Percentiles rank a stretch among this genome's conserved stretches.
phyloP scores from a whole-genome alignment of 92 coral and sea anemone genomes.

The Heteractis magnifica region DNA sequence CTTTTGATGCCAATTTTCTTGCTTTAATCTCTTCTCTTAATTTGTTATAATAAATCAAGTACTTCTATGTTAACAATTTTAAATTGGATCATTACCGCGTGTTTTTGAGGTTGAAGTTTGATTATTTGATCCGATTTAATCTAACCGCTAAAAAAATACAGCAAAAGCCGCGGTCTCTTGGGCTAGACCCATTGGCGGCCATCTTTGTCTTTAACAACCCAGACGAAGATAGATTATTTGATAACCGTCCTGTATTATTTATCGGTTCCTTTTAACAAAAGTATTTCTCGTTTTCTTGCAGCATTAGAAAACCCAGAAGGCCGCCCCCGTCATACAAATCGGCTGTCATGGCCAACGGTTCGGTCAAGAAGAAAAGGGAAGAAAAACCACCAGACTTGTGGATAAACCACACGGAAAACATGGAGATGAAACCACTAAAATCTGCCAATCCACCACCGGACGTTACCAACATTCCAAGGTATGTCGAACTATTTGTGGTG shows the following conservation, averaged over 20 bases:
- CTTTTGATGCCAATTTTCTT: not conserved
- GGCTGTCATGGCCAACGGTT: slow-evolving; percentile 71
- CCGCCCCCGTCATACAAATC: slow-evolving; percentile 79
- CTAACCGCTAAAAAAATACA: not conserved
- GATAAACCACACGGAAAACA: slow-evolving; percentile 77
- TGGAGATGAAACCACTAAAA: slow-evolving; percentile 76
- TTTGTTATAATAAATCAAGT: not conserved
- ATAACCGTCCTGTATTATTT: not conserved
- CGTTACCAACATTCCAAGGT: slow-evolving; percentile 67
- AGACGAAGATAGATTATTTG: not conserved
- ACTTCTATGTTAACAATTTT: not conserved
- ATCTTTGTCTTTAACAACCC: not conserved
- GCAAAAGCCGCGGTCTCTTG: not conserved
- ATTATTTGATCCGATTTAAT: not conserved
- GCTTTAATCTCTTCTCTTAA: not conserved
- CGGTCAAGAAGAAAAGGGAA: slow-evolving; percentile 74
- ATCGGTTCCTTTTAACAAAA: too few species aligned
- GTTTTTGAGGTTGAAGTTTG: not conserved
- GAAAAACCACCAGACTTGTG: slow-evolving; percentile 81
- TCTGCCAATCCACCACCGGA: slow-evolving; percentile 67
- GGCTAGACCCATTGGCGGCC: not conserved
- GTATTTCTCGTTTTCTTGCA: not conserved
- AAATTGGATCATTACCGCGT: not conserved
- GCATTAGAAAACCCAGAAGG: slow-evolving; percentile 52
- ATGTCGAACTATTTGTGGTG: not conserved